Evolutionary conservation across 2,797 vertebrate species (phyloP).

Genomic region (Geotrypetes seraphini): DNA sequence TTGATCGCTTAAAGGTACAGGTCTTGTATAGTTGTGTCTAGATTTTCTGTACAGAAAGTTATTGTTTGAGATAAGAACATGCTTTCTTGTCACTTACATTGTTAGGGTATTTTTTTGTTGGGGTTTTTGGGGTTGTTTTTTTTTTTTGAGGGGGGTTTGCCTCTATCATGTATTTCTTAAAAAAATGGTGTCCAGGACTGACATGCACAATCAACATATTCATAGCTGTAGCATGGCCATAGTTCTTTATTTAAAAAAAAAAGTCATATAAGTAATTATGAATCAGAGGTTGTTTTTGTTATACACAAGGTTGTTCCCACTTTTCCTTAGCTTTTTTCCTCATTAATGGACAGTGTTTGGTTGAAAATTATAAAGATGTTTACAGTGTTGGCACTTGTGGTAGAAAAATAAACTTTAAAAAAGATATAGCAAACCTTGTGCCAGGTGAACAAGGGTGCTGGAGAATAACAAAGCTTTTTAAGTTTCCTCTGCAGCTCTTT

Average conservation of each 20-base stretch:
- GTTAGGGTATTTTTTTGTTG: constrained; percentile 52
- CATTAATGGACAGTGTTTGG: constrained; percentile 31
- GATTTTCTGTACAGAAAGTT: constrained; percentile 82
- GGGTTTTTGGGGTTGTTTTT: too few species aligned
- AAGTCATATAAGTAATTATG: constrained; percentile 30
- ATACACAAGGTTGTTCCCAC: constrained; percentile 32
- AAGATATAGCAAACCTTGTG: constrained; percentile 20
- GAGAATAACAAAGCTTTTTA: constrained; percentile 10
- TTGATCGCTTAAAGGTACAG: constrained; percentile 80
- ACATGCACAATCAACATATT: constrained; percentile 49
- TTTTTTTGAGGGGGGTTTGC: too few species aligned
- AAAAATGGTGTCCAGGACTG: constrained; percentile 40
- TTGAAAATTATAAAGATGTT: constrained; percentile 31
- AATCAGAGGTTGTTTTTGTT: constrained; percentile 25
- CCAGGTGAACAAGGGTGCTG: constrained; percentile 25
- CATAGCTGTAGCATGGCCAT: constrained; percentile 45
- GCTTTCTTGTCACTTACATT: constrained; percentile 63
- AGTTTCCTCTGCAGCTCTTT: constrained; percentile 18
- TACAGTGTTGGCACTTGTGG: constrained; percentile 49
- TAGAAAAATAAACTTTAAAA: constrained; percentile 14
- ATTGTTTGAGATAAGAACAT: constrained; percentile 60
- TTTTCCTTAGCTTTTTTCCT: constrained; percentile 34
- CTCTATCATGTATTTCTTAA: constrained; percentile 42
- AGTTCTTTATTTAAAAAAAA: constrained; percentile 38
- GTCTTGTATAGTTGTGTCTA: constrained; percentile 86